These are phyloP conservation scores for Pungitius pungitius DNA, from an alignment of 2,113 vertebrate genomes.

Conservation along the genomic window DNA sequence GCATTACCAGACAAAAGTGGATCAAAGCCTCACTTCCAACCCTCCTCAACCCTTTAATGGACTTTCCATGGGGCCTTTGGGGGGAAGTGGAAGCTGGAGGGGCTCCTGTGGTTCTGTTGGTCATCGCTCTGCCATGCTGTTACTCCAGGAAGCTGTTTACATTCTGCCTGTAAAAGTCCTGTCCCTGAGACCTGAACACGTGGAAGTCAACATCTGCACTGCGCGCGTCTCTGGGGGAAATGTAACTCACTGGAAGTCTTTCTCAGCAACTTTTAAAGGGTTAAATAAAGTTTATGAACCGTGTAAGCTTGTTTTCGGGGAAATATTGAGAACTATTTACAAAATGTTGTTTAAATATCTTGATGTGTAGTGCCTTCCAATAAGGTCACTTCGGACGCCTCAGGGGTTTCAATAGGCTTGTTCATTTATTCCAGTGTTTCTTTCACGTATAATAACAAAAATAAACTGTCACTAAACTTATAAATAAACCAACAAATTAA, in stretches of 20 bases:
- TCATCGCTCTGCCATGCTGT: conserved; percentile 63
- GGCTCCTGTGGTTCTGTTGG: conserved; percentile 44
- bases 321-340: background rate
- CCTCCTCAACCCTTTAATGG: conserved; percentile 11
- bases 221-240: background rate
- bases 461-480: no score
- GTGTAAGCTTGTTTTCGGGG: background rate
- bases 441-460: no score
- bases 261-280: no score
- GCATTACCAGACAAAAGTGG: conserved; percentile 64
- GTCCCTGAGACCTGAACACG: conserved; percentile 8
- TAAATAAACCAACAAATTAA: no score
- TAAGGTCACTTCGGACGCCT: no score
- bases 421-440: no score
- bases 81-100: conserved; percentile 44
- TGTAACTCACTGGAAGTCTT: no score
- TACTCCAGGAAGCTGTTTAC: conserved; percentile 46
- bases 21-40: conserved; percentile 47
- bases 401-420: no score
- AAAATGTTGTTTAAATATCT: conserved; percentile 1
- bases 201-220: background rate
- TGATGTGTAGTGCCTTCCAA: no score
- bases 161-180: conserved; percentile 45
- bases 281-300: background rate
- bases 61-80: conserved; percentile 12